Evolutionary conservation across 2,797 vertebrate genomes (phyloP).

Genomic region (Sparus aurata): DNA sequence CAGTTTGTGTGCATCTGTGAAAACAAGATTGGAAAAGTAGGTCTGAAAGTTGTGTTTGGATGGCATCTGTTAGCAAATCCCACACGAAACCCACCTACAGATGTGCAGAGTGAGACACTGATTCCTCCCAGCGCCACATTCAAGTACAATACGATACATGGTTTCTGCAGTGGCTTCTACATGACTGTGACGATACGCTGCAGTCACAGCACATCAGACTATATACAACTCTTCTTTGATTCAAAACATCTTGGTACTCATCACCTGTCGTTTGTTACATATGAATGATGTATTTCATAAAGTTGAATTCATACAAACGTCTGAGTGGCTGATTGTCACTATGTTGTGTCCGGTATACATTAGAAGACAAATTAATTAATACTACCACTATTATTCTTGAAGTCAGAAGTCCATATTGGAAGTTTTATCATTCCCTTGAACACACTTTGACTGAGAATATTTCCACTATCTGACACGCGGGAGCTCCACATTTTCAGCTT

Average conservation of each 20-base stretch:
- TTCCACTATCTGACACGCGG: no score
- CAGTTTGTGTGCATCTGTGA: slow-evolving; percentile 18
- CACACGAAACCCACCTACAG: neutral
- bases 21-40: neutral
- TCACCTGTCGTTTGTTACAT: no score
- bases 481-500: no score
- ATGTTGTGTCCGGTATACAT: neutral
- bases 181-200: neutral
- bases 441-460: no score
- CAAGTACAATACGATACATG: neutral
- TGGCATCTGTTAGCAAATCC: neutral
- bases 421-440: neutral
- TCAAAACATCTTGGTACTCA: neutral
- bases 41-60: neutral
- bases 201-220: neutral
- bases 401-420: neutral
- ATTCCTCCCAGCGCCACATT: neutral
- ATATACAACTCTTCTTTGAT: no score
- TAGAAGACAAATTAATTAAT: neutral
- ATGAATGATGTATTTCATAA: neutral
- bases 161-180: neutral
- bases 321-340: neutral
- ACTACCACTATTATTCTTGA: neutral
- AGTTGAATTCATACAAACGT: neutral
- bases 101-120: neutral